phyloP scores from a whole-genome alignment of 2,888 invertebrate genomes.

The Athrips mouffetella region DNA sequence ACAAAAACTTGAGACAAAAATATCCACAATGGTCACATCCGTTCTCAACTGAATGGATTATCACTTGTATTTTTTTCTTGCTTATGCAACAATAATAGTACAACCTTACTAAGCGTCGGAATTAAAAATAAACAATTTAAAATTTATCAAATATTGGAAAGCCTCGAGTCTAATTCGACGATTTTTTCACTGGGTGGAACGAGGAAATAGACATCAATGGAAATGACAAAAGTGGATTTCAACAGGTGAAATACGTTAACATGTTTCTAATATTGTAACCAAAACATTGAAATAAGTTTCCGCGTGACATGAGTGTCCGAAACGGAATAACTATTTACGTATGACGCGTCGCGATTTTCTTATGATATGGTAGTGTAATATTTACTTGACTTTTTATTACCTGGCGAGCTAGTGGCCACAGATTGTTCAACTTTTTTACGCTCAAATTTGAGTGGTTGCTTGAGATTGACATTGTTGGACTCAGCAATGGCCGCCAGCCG shows the following conservation, averaged over 20 bases:
- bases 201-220: too few species aligned
- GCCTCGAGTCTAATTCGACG: too few species aligned
- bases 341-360: slow-evolving; percentile 49
- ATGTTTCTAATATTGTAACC: too few species aligned
- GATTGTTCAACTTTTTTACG: slow-evolving; percentile 81
- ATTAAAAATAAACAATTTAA: neutral
- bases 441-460: slow-evolving; percentile 85
- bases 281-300: too few species aligned
- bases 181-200: too few species aligned
- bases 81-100: neutral
- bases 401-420: slow-evolving; percentile 80
- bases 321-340: slow-evolving; percentile 15
- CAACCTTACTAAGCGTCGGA: neutral
- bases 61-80: neutral
- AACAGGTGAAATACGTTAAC: too few species aligned
- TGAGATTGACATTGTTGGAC: slow-evolving; percentile 88
- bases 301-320: slow-evolving; percentile 11
- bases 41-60: neutral
- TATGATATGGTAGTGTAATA: slow-evolving; percentile 80
- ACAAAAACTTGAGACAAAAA: too few species aligned
- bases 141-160: neutral
- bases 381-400: slow-evolving; percentile 80
- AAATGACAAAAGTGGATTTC: too few species aligned
- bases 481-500: slow-evolving; percentile 93
- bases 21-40: too few species aligned